A percentile compares a stretch with the other conserved stretches of the same genome.
Conservation (phyloP, 2,797 vertebrate species). For the Sylvia borin region DNA sequence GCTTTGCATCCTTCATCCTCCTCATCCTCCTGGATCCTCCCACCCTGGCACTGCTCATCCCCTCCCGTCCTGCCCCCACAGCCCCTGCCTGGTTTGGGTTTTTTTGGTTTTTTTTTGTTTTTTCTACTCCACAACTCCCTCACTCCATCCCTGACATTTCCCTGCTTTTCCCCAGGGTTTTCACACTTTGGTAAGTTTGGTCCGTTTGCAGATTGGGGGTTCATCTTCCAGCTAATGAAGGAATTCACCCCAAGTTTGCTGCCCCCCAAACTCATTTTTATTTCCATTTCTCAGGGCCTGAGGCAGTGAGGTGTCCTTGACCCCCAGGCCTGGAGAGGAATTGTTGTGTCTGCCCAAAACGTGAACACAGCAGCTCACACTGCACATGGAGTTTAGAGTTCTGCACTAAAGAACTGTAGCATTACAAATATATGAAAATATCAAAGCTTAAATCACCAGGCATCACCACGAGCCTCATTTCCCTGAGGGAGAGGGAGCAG, state of each 20-base stretch:
- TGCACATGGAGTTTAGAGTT: accelerated
- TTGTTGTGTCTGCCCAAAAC: neutral
- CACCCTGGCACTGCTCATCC: too few species aligned
- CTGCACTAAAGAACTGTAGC: neutral
- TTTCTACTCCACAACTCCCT: neutral
- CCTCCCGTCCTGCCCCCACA: too few species aligned
- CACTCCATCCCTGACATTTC: neutral
- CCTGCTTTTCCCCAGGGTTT: neutral
- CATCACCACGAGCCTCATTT: accelerated
- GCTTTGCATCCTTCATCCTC: neutral
- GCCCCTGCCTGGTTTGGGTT: too few species aligned
- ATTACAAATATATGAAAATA: accelerated
- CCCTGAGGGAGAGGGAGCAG: neutral
- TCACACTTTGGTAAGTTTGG: neutral
- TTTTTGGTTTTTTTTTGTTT: too few species aligned
- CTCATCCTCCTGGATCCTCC: neutral
- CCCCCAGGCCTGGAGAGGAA: neutral
- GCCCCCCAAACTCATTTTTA: neutral
- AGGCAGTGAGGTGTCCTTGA: neutral
- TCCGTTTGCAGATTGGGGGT: neutral
- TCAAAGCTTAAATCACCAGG: neutral
- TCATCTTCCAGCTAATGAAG: too few species aligned
- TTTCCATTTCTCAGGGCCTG: neutral
- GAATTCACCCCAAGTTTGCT: neutral
- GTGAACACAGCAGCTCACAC: neutral